Conservation (phyloP, 2,113 vertebrate genomes). For the Laticauda laticaudata region DNA sequence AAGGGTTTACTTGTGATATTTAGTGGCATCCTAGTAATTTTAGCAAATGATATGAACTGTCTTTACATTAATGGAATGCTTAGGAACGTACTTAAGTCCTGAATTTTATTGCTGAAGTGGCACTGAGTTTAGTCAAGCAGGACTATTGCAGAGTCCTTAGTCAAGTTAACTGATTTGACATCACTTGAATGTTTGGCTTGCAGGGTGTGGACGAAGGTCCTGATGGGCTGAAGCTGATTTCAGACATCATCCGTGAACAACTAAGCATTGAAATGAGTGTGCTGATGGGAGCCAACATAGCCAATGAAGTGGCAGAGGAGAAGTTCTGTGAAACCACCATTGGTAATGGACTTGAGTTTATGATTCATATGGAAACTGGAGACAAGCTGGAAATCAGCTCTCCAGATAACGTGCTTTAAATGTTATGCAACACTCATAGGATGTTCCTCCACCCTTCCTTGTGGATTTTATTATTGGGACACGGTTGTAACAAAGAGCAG, state of each 20-base stretch:
- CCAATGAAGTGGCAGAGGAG: slow-evolving; percentile 91
- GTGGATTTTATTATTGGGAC: background rate
- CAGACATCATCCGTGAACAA: slow-evolving; percentile 85
- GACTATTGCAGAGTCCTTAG: background rate
- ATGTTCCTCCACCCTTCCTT: background rate
- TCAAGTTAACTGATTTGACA: background rate
- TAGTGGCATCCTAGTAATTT: background rate
- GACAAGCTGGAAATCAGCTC: background rate
- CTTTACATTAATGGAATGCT: background rate
- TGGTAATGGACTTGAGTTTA: slow-evolving; percentile 70
- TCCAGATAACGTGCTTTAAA: background rate
- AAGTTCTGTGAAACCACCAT: slow-evolving; percentile 99
- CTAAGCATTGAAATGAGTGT: slow-evolving; percentile 87
- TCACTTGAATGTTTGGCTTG: slow-evolving; percentile 13
- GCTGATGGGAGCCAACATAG: slow-evolving; percentile 97
- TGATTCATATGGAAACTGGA: background rate
- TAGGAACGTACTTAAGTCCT: background rate
- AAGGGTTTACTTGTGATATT: background rate
- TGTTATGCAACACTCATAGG: background rate
- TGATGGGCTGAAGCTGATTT: slow-evolving; percentile 91
- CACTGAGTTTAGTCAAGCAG: background rate
- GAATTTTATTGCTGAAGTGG: background rate
- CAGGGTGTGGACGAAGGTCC: slow-evolving; percentile 93
- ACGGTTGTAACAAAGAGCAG: background rate
- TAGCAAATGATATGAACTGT: background rate